A percentile compares a stretch with the other conserved stretches of the same genome.
Conservation (phyloP, 2,113 vertebrate genomes). For the Circaetus gallicus region DNA sequence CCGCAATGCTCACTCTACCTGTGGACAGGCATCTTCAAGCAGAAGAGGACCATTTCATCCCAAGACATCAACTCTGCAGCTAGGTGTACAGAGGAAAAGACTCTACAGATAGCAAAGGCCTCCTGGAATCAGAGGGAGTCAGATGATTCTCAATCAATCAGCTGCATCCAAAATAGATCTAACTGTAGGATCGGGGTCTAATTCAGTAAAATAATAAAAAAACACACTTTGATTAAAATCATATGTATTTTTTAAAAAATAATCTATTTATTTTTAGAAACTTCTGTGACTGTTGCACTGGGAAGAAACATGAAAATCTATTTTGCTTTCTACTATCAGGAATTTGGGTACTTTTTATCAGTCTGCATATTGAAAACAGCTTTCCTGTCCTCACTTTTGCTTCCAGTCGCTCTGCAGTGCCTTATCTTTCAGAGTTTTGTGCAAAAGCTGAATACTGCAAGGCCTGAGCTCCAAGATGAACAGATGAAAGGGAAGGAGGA, state of each 20-base stretch:
- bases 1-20: background rate
- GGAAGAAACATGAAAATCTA: background rate
- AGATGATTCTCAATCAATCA: background rate
- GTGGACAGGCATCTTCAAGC: background rate
- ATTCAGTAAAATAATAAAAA: background rate
- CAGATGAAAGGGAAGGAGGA: background rate
- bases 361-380: background rate
- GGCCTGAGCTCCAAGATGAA: background rate
- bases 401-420: background rate
- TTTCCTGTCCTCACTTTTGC: background rate
- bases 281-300: background rate
- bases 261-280: background rate
- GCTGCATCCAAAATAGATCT: background rate
- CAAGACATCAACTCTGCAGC: background rate
- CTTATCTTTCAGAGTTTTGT: background rate
- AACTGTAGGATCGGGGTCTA: background rate
- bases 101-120: background rate
- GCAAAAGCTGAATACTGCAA: background rate
- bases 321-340: background rate
- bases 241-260: background rate
- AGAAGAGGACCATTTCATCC: background rate
- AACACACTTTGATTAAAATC: background rate
- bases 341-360: conserved; percentile 4
- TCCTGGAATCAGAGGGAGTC: background rate
- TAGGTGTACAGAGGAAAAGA: background rate